phyloP scores from a whole-genome alignment of 2,888 invertebrate genomes.

The Cataglyphis altisquamis region DNA sequence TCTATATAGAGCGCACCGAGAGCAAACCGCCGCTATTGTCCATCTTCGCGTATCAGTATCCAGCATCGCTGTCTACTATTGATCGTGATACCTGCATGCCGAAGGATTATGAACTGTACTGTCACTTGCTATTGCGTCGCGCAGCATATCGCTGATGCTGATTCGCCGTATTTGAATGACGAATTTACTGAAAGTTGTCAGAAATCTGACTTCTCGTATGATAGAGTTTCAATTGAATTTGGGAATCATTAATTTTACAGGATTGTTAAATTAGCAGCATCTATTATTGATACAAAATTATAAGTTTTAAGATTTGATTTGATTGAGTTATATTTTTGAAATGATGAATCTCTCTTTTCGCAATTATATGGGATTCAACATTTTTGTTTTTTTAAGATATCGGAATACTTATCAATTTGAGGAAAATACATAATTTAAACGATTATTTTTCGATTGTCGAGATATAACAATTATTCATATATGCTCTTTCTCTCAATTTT shows the following conservation, averaged over 20 bases:
- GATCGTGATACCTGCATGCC: slow-evolving; percentile 57
- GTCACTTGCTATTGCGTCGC: slow-evolving; percentile 7
- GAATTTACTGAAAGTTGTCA: neutral
- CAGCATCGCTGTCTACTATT: slow-evolving; percentile 40
- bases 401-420: neutral
- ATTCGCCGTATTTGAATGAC: neutral
- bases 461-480: neutral
- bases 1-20: slow-evolving; percentile 28
- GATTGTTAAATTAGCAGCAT: neutral
- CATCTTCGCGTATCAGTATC: slow-evolving; percentile 37
- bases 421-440: neutral
- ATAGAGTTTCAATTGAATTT: neutral
- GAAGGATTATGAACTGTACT: slow-evolving; percentile 50
- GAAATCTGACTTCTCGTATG: neutral
- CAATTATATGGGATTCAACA: neutral
- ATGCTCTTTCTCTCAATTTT: neutral
- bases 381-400: neutral
- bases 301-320: neutral
- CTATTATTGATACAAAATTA: slow-evolving; percentile 1
- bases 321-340: neutral
- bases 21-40: slow-evolving; percentile 53
- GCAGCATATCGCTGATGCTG: slow-evolving; percentile 18
- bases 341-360: neutral
- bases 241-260: neutral
- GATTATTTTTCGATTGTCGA: neutral